phyloP scores from a whole-genome alignment of 2,797 vertebrate genomes.

The Ataeniobius toweri region DNA sequence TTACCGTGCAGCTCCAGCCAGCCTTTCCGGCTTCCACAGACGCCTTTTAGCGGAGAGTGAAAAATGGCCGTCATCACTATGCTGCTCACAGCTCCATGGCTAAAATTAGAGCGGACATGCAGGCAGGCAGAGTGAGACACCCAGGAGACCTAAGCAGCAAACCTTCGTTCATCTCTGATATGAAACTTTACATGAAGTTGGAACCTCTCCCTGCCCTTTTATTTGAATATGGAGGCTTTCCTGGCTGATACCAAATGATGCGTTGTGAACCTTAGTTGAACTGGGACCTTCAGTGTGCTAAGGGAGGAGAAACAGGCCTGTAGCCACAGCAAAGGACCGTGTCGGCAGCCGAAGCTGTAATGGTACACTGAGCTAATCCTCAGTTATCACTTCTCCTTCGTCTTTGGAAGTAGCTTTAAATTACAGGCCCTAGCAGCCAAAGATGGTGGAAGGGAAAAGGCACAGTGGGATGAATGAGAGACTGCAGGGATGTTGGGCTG shows the following conservation, averaged over 20 bases:
- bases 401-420: constrained; percentile 56
- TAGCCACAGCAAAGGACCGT: constrained; percentile 29
- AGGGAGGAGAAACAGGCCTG: constrained; percentile 41
- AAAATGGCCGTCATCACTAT: constrained; percentile 83
- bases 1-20: constrained; percentile 36
- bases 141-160: constrained; percentile 46
- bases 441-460: constrained; percentile 31
- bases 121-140: constrained; percentile 56
- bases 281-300: constrained; percentile 6
- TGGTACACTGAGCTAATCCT: constrained; percentile 72
- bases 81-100: constrained; percentile 73
- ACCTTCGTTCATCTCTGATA: constrained; percentile 29
- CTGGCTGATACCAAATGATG: constrained; percentile 21
- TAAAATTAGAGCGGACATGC: constrained; percentile 81
- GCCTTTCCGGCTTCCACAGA: constrained; percentile 64
- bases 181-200: constrained; percentile 34
- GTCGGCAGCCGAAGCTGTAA: constrained; percentile 54
- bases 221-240: neutral
- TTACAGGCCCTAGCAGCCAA: constrained; percentile 50
- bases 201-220: neutral
- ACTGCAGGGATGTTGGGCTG: neutral
- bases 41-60: constrained; percentile 71
- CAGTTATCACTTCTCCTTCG: constrained; percentile 52
- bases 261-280: constrained; percentile 1
- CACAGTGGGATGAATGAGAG: constrained; percentile 1